These are phyloP conservation scores for Solenopsis fugax DNA, from an alignment of 1,140 invertebrate genomes.

Conservation along the genomic window DNA sequence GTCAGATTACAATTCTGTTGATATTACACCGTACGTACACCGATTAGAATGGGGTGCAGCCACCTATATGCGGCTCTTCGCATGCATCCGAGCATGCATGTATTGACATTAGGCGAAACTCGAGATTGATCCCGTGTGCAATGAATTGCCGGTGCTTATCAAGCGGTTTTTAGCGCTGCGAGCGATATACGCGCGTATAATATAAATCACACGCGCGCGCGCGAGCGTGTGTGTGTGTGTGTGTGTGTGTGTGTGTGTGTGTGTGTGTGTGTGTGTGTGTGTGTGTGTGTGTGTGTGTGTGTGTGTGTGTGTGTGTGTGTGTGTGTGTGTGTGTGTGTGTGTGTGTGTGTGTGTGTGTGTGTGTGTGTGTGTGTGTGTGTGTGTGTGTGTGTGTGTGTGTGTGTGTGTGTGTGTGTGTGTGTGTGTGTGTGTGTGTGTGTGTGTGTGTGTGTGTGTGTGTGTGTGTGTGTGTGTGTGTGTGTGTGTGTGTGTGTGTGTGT, in stretches of 20 bases:
- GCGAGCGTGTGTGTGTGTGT: no score
- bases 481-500: background rate
- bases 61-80: background rate
- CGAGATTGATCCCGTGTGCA: constrained; percentile 29
- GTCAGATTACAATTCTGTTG: constrained; percentile 9
- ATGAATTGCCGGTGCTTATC: constrained; percentile 37
- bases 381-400: background rate
- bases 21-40: background rate
- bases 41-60: background rate
- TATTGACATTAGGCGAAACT: constrained; percentile 2
- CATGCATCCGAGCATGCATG: background rate
- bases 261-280: background rate
- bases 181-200: background rate
- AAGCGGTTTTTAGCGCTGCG: constrained; percentile 19
- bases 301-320: background rate
- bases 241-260: background rate
- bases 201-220: constrained; percentile 61
- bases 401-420: background rate
- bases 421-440: background rate
- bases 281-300: background rate
- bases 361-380: background rate
- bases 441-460: background rate
- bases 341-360: background rate
- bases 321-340: background rate
- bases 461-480: background rate